phyloP scores from a whole-genome alignment of 2,888 invertebrate species.

The Homarus gammarus region DNA sequence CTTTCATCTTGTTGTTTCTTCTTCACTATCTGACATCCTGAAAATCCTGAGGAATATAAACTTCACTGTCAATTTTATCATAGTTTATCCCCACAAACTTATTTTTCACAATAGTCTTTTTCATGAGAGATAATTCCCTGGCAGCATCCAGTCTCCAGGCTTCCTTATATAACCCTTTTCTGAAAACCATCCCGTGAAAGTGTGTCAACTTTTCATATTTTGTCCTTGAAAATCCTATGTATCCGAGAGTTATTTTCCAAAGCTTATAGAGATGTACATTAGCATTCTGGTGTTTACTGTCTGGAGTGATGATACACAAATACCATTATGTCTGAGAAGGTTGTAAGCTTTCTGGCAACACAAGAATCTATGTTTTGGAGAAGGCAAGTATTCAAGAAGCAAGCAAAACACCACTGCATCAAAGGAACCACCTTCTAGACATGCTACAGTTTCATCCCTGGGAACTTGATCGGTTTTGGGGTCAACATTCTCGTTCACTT shows the following conservation, averaged over 20 bases:
- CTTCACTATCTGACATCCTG: constrained; percentile 29
- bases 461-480: neutral
- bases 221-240: constrained; percentile 89
- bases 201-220: constrained; percentile 91
- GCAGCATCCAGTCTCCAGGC: constrained; percentile 80
- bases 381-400: constrained; percentile 92
- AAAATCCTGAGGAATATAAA: constrained; percentile 72
- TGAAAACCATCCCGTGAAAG: constrained; percentile 92
- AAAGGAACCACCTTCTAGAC: constrained; percentile 80
- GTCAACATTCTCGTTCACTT: neutral
- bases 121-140: constrained; percentile 32
- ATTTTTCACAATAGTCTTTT: constrained; percentile 22
- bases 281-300: constrained; percentile 92
- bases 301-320: constrained; percentile 92
- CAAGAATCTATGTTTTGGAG: constrained; percentile 85
- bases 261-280: constrained; percentile 91
- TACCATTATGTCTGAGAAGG: constrained; percentile 87
- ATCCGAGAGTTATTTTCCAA: constrained; percentile 89
- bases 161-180: constrained; percentile 84
- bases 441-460: neutral
- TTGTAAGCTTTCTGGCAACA: constrained; percentile 90
- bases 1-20: neutral
- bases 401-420: constrained; percentile 92
- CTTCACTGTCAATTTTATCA: constrained; percentile 20
- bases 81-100: constrained; percentile 50